phyloP scores from a whole-genome alignment of 2,797 vertebrate genomes.

The Pangasius krempfi region DNA sequence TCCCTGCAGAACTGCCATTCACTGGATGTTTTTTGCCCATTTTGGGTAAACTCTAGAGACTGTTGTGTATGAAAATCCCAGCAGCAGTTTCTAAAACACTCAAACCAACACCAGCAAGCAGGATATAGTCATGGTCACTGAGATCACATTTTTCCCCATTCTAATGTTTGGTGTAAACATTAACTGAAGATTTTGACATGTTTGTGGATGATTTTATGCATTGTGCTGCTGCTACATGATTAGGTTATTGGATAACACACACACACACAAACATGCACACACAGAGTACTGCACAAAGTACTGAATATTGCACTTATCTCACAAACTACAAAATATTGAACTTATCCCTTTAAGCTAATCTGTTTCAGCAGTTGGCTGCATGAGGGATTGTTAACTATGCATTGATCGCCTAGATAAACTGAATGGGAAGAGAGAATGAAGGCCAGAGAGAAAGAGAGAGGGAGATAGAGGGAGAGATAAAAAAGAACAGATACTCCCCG shows the following conservation, averaged over 20 bases:
- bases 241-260: neutral
- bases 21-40: neutral
- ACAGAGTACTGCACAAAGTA: neutral
- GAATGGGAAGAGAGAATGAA: slow-evolving; percentile 39
- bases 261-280: neutral
- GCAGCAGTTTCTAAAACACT: neutral
- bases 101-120: neutral
- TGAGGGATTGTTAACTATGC: slow-evolving; percentile 30
- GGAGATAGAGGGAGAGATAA: slow-evolving; percentile 37
- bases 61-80: neutral
- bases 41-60: neutral
- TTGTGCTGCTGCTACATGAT: neutral
- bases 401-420: slow-evolving; percentile 22
- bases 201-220: neutral
- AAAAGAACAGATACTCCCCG: slow-evolving; percentile 38
- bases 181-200: neutral
- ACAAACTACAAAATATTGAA: neutral
- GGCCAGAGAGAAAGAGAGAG: slow-evolving; percentile 7
- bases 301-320: slow-evolving; percentile 6
- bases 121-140: neutral
- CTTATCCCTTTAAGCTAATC: slow-evolving; percentile 28
- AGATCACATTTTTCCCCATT: neutral
- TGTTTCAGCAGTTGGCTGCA: slow-evolving; percentile 11
- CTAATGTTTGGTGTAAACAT: neutral
- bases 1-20: neutral